A percentile compares a stretch with the other conserved stretches of the same genome.
Evolutionary conservation across 2,888 invertebrate genomes (phyloP).

Genomic region (Chesias legatella): DNA sequence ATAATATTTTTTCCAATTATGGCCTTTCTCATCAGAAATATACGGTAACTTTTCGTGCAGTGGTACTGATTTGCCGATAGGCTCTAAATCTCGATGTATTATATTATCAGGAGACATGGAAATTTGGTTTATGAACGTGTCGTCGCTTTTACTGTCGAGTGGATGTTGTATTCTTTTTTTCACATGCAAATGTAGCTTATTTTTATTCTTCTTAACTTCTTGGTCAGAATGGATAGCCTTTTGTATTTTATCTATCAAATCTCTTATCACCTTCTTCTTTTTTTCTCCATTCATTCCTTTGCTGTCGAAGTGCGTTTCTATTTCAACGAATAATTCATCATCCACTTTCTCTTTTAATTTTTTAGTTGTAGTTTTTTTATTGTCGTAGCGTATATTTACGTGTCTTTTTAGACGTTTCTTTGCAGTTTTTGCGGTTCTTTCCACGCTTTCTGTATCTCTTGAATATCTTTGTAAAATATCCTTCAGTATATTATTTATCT

Average conservation of each 20-base stretch:
- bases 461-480: constrained; percentile 38
- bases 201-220: constrained; percentile 34
- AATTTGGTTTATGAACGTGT: constrained; percentile 32
- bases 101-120: constrained; percentile 29
- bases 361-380: constrained; percentile 24
- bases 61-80: constrained; percentile 45
- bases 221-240: constrained; percentile 53
- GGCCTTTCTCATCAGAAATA: constrained; percentile 37
- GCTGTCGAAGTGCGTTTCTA: constrained; percentile 68
- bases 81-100: constrained; percentile 45
- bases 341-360: constrained; percentile 42
- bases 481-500: constrained; percentile 39
- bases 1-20: constrained; percentile 39
- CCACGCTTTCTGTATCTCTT: constrained; percentile 13
- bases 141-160: constrained; percentile 34
- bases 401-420: constrained; percentile 54
- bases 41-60: constrained; percentile 30
- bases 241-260: constrained; percentile 62
- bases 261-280: constrained; percentile 57
- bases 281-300: constrained; percentile 60
- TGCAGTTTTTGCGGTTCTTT: constrained; percentile 15
- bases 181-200: constrained; percentile 39
- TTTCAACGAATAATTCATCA: constrained; percentile 67
- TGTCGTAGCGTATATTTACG: constrained; percentile 46
- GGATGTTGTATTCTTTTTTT: constrained; percentile 58